Conservation (phyloP, 2,888 invertebrate species). For the Colletes collaris region DNA sequence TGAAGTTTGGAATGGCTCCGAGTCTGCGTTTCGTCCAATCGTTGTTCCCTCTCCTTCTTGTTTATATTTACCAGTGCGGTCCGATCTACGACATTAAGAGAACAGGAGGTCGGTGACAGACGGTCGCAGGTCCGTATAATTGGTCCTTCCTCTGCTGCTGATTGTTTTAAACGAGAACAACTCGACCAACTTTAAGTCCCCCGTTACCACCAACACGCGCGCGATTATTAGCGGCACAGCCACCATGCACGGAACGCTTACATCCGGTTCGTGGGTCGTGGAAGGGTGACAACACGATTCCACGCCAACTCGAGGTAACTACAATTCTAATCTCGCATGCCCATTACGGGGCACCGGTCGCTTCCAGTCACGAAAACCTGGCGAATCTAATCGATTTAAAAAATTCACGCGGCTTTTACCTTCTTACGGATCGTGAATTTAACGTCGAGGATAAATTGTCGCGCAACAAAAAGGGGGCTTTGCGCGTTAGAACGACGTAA, state of each 20-base stretch:
- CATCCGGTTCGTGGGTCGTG: conserved; percentile 74
- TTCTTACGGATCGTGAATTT: background rate
- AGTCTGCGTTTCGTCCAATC: background rate
- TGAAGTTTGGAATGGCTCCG: background rate
- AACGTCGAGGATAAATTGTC: background rate
- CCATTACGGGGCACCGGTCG: conserved; percentile 13
- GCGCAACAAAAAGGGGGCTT: background rate
- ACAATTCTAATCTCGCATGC: conserved; percentile 59
- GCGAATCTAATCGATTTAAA: background rate
- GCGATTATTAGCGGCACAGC: conserved; percentile 75
- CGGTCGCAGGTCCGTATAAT: conserved; percentile 77
- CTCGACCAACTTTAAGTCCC: conserved; percentile 76
- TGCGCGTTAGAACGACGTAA: background rate
- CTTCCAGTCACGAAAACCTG: conserved; percentile 30
- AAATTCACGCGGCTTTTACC: background rate
- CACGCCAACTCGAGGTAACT: conserved; percentile 53
- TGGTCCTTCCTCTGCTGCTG: conserved; percentile 81
- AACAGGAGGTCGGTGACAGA: conserved; percentile 71
- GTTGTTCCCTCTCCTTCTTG: conserved; percentile 9
- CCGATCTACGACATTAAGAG: conserved; percentile 58
- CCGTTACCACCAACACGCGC: conserved; percentile 75
- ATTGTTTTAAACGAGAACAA: conserved; percentile 82
- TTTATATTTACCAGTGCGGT: conserved; percentile 55
- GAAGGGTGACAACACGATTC: conserved; percentile 66
- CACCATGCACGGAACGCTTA: conserved; percentile 74